A percentile compares a stretch with the other conserved stretches of the same genome.
Evolutionary conservation across 2,113 vertebrate species (phyloP).

Genomic region (Dipodomys ordii): DNA sequence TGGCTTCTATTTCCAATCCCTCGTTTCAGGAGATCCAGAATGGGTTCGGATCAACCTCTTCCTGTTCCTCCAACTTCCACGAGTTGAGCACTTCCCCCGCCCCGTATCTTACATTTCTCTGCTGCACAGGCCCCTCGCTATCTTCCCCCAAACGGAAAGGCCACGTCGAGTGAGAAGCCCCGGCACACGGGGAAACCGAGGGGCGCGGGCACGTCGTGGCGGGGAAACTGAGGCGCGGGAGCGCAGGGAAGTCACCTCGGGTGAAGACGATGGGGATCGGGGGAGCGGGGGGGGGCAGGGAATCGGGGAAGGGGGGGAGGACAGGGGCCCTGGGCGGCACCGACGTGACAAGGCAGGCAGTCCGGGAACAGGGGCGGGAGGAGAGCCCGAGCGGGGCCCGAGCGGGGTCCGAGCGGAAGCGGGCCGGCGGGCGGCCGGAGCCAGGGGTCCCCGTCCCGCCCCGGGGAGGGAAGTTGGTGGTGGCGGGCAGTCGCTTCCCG

Average conservation of each 20-base stretch:
- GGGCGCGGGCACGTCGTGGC: neutral
- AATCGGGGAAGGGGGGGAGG: neutral
- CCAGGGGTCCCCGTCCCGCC: no score
- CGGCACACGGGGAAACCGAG: neutral
- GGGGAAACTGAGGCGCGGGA: no score
- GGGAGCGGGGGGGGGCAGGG: neutral
- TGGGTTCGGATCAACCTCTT: neutral
- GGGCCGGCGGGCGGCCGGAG: neutral
- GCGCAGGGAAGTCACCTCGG: no score
- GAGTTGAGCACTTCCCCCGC: neutral
- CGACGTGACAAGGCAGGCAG: neutral
- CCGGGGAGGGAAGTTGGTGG: no score
- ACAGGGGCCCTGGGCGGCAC: neutral
- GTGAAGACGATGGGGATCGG: neutral
- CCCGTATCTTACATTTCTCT: neutral
- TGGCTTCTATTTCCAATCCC: neutral
- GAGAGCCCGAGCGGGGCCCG: accelerated
- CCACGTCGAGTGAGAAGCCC: neutral
- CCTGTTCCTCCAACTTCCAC: neutral
- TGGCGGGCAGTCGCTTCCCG: neutral
- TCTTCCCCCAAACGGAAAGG: neutral
- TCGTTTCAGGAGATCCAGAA: neutral
- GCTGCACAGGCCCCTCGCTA: neutral
- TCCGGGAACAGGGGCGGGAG: accelerated
- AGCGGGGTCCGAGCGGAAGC: accelerated